Base-by-base conservation (phyloP, 1,140 invertebrate species). In the Temnothorax nylanderi region DNA sequence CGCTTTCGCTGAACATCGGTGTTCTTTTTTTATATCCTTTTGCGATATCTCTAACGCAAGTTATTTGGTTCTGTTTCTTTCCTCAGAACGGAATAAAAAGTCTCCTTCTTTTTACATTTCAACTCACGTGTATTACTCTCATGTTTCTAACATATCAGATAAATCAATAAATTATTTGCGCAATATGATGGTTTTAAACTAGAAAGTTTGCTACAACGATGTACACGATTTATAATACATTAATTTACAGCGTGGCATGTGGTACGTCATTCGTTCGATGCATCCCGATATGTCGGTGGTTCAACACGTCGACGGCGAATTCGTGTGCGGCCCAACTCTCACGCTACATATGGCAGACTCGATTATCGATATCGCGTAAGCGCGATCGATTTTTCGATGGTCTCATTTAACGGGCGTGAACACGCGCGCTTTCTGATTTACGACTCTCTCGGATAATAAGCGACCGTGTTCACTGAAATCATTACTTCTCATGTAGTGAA, bases 361-460 rank as follows among this genome's bases (percentile, higher is more conserved):
- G 80, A 87, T 89, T 89, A 89, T 80, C 76, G 67, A 78, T 91
- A 87, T 89, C 88, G 71, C 67, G 32, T 56, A 62, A 80, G 65
- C 69, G 37, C 62, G 78, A 87, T 91, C 89, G 76, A 87, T 82
- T 89, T 89, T 84, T 85, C 78, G 58, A 87, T 67, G 82, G 72
- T 88, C 86, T 34, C 81, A 56, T 89, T 87, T 86, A 84, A 87
- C 80, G 74, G 87, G 78, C 80, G 88, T 65, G 85, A 87, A 87
- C 89, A 78, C 86, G 82, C 77, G 72, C 71, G 71, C 47, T 86
- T 60, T 65, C 67, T 87, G 89, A 90, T 89, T 90, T 89, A 89
- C 85, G 78, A 69, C 65, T 69, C 58, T 6, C 69, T 18, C 58
- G n/a, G 34, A 37, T 56, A 56, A 80, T 86, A 88, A 88, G 21